Percentiles rank a stretch among this genome's conserved stretches.
Evolutionary conservation across 2,113 vertebrate species (phyloP).

Genomic region (Orycteropus afer): DNA sequence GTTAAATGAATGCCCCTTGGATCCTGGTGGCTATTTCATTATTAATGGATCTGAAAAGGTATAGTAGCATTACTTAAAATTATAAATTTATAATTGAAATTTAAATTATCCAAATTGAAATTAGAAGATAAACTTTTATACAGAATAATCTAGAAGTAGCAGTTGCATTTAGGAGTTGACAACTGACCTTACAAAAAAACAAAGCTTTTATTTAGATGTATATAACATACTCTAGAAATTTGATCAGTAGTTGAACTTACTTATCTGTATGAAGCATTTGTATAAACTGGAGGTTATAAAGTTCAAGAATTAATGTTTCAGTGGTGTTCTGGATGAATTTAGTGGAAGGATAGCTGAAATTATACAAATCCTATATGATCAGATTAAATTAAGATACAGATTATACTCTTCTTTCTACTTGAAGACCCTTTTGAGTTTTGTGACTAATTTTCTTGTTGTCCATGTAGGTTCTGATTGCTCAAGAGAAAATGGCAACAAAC

Average conservation of each 20-base stretch:
- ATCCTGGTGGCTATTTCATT: conserved; percentile 99
- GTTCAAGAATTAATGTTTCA: conserved; percentile 12
- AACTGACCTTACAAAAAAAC: neutral
- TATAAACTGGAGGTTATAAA: conserved; percentile 14
- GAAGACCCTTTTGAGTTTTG: neutral
- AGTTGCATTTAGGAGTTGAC: neutral
- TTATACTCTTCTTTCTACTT: conserved; percentile 33
- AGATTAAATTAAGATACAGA: conserved; percentile 25
- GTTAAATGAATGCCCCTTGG: conserved; percentile 97
- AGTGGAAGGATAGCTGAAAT: neutral
- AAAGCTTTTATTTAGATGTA: neutral
- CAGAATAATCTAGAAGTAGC: neutral
- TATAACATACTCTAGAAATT: neutral
- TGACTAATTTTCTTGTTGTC: conserved; percentile 32
- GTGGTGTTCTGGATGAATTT: neutral
- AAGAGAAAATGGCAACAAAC: conserved; percentile 99
- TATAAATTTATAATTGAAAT: neutral
- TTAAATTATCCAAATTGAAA: conserved; percentile 23
- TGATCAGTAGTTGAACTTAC: neutral
- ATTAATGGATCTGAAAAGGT: conserved; percentile 99
- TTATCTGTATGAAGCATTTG: neutral
- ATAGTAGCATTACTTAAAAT: conserved; percentile 42
- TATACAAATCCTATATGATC: neutral
- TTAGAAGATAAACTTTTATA: conserved; percentile 20
- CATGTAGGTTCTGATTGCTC: conserved; percentile 96